Percentiles rank a stretch among this genome's conserved stretches.
These are phyloP conservation scores for Trochalopteron elliotii DNA, from an alignment of 2,113 vertebrate species.

Conservation along the genomic window DNA sequence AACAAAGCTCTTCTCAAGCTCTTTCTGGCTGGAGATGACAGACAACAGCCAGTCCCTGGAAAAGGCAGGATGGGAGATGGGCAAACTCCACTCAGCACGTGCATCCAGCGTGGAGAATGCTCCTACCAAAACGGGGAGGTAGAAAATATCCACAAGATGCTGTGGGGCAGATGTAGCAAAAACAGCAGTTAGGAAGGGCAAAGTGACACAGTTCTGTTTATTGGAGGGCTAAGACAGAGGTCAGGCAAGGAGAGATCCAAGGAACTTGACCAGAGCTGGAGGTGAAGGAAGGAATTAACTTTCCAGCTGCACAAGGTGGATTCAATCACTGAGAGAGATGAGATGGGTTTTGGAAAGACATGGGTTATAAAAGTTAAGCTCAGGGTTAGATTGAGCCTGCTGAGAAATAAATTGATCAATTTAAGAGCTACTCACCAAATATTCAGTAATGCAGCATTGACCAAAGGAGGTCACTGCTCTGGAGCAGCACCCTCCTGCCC, in stretches of 20 bases:
- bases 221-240: not conserved
- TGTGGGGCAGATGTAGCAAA: not conserved
- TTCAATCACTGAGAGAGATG: not conserved
- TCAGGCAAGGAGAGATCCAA: not conserved
- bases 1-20: not conserved
- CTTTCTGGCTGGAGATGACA: not conserved
- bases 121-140: accelerated
- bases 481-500: not conserved
- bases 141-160: not conserved
- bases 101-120: accelerated
- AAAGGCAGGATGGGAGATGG: not conserved
- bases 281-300: conserved; percentile 10
- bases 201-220: not conserved
- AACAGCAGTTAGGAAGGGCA: not conserved
- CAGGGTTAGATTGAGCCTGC: not conserved
- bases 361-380: not conserved
- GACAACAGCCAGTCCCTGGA: not conserved
- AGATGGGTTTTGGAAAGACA: not conserved
- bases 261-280: not conserved
- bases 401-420: not conserved
- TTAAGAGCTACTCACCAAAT: not conserved
- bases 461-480: not conserved
- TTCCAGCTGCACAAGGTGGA: not conserved
- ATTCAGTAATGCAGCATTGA: not conserved
- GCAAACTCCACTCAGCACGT: accelerated